These are phyloP conservation scores for Andrena bicolor DNA, from an alignment of 2,888 invertebrate species.

Conservation along the genomic window DNA sequence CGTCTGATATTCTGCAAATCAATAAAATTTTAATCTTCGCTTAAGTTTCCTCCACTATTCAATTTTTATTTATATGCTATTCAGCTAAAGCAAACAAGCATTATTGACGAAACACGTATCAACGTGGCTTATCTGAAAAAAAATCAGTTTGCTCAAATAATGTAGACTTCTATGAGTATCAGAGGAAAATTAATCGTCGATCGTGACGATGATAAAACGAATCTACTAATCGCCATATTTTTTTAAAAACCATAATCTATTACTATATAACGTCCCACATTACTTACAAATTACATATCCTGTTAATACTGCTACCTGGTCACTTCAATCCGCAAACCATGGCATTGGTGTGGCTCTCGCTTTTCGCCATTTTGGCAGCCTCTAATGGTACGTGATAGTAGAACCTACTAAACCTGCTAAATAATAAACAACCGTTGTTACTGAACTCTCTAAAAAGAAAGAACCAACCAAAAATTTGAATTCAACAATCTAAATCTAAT, in stretches of 20 bases:
- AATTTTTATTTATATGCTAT: not conserved
- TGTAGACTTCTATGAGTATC: not conserved
- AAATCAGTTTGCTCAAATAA: not conserved
- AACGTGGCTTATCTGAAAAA: not conserved
- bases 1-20: too few species aligned
- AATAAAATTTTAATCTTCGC: too few species aligned
- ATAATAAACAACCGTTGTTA: not conserved
- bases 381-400: constrained; percentile 20
- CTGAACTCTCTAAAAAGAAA: not conserved
- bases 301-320: not conserved
- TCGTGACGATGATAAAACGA: not conserved
- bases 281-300: not conserved
- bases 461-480: not conserved
- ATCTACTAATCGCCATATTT: not conserved
- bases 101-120: not conserved
- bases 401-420: not conserved
- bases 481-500: too few species aligned
- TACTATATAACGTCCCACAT: constrained; percentile 18
- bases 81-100: not conserved
- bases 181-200: not conserved
- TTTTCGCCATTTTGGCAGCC: not conserved
- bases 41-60: too few species aligned
- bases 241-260: not conserved
- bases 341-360: not conserved
- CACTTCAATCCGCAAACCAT: not conserved